A percentile compares a stretch with the other conserved stretches of the same genome.
These are phyloP conservation scores for Caenorhabditis sp. DNA, from an alignment of 2,888 invertebrate genomes.

Conservation along the genomic window DNA sequence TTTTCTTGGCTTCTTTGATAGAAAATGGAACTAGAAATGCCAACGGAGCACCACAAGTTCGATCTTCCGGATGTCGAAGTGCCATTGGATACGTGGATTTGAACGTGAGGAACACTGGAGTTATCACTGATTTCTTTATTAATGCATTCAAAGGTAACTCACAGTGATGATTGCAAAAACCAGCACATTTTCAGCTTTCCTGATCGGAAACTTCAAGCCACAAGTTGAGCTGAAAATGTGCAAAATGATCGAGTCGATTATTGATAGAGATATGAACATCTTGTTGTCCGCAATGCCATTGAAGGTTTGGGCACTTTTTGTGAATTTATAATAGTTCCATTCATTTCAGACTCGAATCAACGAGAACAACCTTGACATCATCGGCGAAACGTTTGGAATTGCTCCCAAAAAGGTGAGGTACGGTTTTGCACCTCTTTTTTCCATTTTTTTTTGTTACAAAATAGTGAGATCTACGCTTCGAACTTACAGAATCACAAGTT, in stretches of 20 bases:
- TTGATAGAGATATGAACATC: conserved; percentile 77
- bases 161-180: too few species aligned
- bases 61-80: conserved; percentile 72
- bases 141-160: conserved; percentile 78
- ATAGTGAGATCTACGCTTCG: not conserved
- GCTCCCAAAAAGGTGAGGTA: conserved; percentile 58
- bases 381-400: conserved; percentile 67
- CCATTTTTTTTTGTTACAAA: not conserved
- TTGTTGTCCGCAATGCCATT: conserved; percentile 76
- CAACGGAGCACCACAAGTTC: conserved; percentile 76
- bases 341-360: conserved; percentile 73
- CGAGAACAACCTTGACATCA: conserved; percentile 76
- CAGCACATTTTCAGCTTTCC: conserved; percentile 66
- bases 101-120: conserved; percentile 78
- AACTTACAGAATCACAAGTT: too few species aligned
- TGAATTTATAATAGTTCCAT: not conserved
- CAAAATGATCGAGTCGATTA: conserved; percentile 77
- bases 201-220: conserved; percentile 78
- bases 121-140: conserved; percentile 78
- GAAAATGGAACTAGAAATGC: too few species aligned
- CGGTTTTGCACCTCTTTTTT: not conserved
- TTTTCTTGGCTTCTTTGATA: not conserved
- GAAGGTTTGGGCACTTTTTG: conserved; percentile 63
- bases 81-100: conserved; percentile 78
- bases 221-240: conserved; percentile 78